Base-by-base conservation (phyloP, 2,888 invertebrate species). In the Crocallis elinguaria region DNA sequence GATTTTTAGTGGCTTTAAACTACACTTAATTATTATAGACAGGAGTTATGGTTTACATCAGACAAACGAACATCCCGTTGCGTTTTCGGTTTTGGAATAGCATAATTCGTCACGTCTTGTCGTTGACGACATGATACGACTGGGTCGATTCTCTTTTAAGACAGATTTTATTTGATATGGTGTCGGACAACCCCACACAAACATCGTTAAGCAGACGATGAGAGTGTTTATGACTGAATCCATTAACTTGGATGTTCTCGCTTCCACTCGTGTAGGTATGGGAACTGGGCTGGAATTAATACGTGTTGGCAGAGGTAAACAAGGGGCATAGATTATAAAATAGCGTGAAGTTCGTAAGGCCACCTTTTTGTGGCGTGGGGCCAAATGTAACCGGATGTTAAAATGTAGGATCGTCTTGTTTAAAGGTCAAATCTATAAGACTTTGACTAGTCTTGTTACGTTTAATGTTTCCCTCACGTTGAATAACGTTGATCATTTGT, bases 121-220 rank as follows among this genome's bases (percentile, higher is more conserved):
- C n/a, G n/a, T 4, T 5, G 23, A 23, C 9, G 9, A 2, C n/a
- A 32, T 3, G 14, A 33, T 9, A 9, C 13, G 17, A 17, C n/a
- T 16, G 12, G 29, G 29, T 29, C 17, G 14, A 7, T 39, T 29
- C 27, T 29, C n/a, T 27, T 39, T 39, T 9, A 6, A 17, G 21
- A 36, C 36, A 17, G 6, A 29, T 17, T 19, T 30, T 14, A 21
- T 33, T 36, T 30, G 41, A 27, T 16, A 36, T 43, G 39, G 41
- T 49, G 44, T 51, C 49, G 59, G 57, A 59, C 64, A 67, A 60
- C 67, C 65, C 65, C 66, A 57, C 38, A 66, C 68, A 74, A 74
- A 75, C 74, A 74, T 59, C 64, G 69, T 71, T 71, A 71, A 69
- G 66, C 66, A 67, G 66, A 55, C 57, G 17, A 41, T 36, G 52